These are phyloP conservation scores for Anguilla megastoma DNA, from an alignment of 2,797 vertebrate species.

Conservation along the genomic window DNA sequence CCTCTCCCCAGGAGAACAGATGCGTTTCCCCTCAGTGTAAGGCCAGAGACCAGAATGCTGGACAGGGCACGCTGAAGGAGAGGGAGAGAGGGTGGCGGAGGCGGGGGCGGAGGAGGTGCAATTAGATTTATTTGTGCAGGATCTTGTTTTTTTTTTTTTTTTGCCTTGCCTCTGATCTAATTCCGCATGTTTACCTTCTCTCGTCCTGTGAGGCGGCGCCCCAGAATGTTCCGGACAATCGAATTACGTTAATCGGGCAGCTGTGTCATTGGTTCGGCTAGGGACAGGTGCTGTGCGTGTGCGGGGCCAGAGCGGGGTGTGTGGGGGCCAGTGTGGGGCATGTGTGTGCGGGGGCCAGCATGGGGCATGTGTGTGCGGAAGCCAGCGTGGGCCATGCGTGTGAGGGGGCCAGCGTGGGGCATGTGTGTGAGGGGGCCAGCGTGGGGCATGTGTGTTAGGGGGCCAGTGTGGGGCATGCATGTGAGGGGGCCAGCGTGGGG, in stretches of 20 bases:
- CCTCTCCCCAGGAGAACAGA: background rate
- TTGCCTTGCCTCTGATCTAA: slow-evolving; percentile 34
- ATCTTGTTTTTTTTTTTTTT: slow-evolving; percentile 58
- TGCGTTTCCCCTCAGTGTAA: background rate
- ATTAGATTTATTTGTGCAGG: slow-evolving; percentile 52
- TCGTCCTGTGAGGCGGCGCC: slow-evolving; percentile 45
- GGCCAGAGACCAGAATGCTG: background rate
- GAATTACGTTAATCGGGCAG: slow-evolving; percentile 18
- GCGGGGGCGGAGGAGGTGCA: slow-evolving; percentile 52
- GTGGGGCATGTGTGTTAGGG: background rate
- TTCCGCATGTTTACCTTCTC: slow-evolving; percentile 52
- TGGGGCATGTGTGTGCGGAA: background rate
- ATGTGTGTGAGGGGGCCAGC: background rate
- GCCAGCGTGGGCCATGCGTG: background rate
- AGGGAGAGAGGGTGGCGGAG: slow-evolving; percentile 17
- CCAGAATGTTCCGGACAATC: slow-evolving; percentile 41
- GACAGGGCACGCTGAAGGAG: slow-evolving; percentile 3
- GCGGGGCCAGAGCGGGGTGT: background rate
- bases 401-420: background rate
- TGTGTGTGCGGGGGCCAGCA: background rate
- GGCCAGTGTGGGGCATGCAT: background rate
- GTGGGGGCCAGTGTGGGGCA: background rate
- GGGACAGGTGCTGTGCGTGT: background rate
- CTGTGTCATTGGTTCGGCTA: slow-evolving; percentile 22
- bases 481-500: background rate